Evolutionary conservation across 2,888 invertebrate genomes (phyloP).

Genomic region (Mantis religiosa): DNA sequence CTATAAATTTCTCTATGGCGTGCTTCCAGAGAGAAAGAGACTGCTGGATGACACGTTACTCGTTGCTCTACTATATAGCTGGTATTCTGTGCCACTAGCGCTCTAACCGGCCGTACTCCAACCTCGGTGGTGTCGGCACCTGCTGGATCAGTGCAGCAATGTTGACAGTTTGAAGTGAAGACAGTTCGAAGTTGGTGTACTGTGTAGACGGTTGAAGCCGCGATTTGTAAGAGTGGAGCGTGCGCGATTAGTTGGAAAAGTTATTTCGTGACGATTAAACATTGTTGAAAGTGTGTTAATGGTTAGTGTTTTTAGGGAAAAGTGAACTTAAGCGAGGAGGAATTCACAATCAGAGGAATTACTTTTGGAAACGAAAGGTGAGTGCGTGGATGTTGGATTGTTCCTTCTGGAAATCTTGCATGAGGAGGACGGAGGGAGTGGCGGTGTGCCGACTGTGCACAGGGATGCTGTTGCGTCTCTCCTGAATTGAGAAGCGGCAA

Average conservation of each 20-base stretch:
- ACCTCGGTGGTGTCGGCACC: not conserved
- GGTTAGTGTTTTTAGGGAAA: not conserved
- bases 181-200: no score
- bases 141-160: not conserved
- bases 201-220: not conserved
- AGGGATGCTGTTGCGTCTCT: not conserved
- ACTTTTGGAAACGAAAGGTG: not conserved
- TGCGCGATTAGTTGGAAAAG: not conserved
- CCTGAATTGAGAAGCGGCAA: not conserved
- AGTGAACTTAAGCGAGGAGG: not conserved
- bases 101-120: not conserved
- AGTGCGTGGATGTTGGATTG: not conserved
- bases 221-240: not conserved
- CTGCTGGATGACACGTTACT: not conserved
- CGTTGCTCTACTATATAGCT: no score
- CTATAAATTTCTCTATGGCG: not conserved
- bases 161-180: not conserved
- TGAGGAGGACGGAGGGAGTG: not conserved
- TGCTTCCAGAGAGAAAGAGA: not conserved
- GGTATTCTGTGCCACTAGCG: no score
- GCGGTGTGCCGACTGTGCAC: not conserved
- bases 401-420: not conserved
- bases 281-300: not conserved
- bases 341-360: not conserved
- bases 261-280: not conserved